A percentile compares a stretch with the other conserved stretches of the same genome.
Evolutionary conservation across 2,113 vertebrate genomes (phyloP).

Genomic region (Columba janthina): DNA sequence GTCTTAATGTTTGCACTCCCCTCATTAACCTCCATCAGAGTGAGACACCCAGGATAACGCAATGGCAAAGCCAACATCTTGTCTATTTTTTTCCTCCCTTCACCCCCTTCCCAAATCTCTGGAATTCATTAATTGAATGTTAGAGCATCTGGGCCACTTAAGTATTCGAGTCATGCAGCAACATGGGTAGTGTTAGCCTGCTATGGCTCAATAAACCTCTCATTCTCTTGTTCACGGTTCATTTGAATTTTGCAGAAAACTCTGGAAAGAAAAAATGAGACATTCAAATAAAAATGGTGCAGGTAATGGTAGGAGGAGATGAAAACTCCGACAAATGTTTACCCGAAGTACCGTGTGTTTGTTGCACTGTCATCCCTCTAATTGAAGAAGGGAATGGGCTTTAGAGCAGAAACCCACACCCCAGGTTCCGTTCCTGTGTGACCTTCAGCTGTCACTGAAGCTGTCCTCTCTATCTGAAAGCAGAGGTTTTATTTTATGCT

Average conservation of each 20-base stretch:
- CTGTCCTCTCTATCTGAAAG: constrained; percentile 16
- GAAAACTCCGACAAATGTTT: constrained; percentile 69
- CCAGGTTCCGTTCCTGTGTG: constrained; percentile 21
- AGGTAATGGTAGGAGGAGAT: constrained; percentile 67
- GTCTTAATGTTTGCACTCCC: constrained; percentile 67
- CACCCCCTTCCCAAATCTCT: constrained; percentile 10
- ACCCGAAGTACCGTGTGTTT: constrained; percentile 23
- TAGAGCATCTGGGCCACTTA: constrained; percentile 66
- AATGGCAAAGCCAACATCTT: constrained; percentile 55
- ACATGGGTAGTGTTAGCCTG: constrained; percentile 55
- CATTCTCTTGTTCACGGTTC: constrained; percentile 69
- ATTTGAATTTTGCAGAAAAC: constrained; percentile 73
- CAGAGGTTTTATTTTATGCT: constrained; percentile 34
- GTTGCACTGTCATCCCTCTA: constrained; percentile 43
- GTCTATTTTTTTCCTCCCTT: background rate
- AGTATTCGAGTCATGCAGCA: constrained; percentile 66
- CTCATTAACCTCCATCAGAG: constrained; percentile 72
- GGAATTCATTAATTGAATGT: constrained; percentile 71
- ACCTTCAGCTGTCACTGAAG: constrained; percentile 44
- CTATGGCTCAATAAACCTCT: constrained; percentile 70
- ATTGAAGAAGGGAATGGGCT: constrained; percentile 46
- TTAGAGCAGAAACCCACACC: constrained; percentile 26
- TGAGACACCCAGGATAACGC: constrained; percentile 57
- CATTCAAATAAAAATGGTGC: constrained; percentile 57
- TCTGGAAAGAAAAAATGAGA: constrained; percentile 36